Percentiles rank a stretch among this genome's conserved stretches.
phyloP scores from a whole-genome alignment of 2,888 invertebrate species.

The Antheraea assamensis region DNA sequence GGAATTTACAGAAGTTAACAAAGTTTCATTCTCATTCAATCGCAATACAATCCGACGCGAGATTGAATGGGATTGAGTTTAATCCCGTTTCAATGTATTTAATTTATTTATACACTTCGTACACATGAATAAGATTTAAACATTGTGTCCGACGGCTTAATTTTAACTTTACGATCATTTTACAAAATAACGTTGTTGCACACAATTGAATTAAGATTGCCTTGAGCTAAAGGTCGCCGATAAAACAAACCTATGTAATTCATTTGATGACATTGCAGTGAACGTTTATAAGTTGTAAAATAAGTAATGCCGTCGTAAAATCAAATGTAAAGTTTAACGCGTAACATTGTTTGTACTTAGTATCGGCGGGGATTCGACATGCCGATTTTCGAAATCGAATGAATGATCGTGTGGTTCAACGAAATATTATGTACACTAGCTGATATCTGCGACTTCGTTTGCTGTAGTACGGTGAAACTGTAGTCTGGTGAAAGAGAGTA shows the following conservation, averaged over 20 bases:
- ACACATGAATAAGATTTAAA: constrained; percentile 6
- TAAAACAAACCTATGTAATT: constrained; percentile 36
- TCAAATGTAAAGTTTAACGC: constrained; percentile 32
- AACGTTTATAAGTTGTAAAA: constrained; percentile 31
- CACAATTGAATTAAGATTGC: constrained; percentile 40
- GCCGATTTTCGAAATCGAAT: neutral
- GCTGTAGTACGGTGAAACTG: too few relatives aligned
- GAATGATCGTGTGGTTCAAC: neutral
- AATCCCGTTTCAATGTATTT: neutral
- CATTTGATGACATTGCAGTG: constrained; percentile 34
- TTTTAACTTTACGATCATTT: constrained; percentile 16
- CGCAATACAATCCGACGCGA: neutral
- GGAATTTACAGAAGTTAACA: neutral
- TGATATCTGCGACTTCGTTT: too few relatives aligned
- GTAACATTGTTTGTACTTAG: constrained; percentile 35
- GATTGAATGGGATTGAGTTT: too few relatives aligned
- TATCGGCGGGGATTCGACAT: constrained; percentile 19
- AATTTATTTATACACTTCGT: constrained; percentile 4
- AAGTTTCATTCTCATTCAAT: neutral
- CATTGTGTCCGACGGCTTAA: neutral
- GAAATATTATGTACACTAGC: neutral
- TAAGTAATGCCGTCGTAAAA: constrained; percentile 37
- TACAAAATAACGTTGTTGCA: constrained; percentile 17
- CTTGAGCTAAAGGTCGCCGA: constrained; percentile 46
- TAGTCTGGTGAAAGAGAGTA: too few relatives aligned